A percentile compares a stretch with the other conserved stretches of the same genome.
Conservation (phyloP, 2,797 vertebrate genomes). For the Peromyscus nudipes region DNA sequence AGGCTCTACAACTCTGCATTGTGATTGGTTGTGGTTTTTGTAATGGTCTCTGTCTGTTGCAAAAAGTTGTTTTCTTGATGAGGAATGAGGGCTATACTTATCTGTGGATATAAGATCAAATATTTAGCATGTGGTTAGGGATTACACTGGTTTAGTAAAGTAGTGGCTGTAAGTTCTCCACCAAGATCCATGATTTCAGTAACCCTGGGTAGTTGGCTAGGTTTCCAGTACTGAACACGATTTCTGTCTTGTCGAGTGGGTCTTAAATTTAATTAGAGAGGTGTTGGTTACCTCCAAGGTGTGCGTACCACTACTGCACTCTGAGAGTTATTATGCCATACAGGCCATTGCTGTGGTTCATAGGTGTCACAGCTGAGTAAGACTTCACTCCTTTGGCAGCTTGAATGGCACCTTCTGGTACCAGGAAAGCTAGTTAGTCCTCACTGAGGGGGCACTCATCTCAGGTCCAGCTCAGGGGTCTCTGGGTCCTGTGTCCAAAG, state of each 20-base stretch:
- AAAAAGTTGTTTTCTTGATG: background rate
- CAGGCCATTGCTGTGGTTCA: no score
- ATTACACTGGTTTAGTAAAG: background rate
- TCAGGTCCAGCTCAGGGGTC: background rate
- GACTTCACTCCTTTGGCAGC: background rate
- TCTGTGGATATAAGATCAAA: background rate
- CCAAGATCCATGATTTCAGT: background rate
- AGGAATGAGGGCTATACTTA: background rate
- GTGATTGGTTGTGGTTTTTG: background rate
- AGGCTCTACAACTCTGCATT: background rate
- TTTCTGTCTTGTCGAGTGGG: background rate
- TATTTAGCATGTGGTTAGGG: background rate
- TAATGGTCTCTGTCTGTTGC: background rate
- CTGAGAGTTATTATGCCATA: no score
- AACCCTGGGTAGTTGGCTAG: background rate
- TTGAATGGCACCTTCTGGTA: background rate
- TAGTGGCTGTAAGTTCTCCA: no score
- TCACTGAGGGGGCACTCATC: background rate
- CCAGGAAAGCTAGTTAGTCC: background rate
- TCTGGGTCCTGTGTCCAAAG: background rate
- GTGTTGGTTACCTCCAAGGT: background rate
- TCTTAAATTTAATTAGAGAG: background rate
- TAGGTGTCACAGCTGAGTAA: background rate
- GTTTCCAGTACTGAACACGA: background rate
- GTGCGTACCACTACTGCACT: background rate